phyloP scores from a whole-genome alignment of 2,797 vertebrate genomes.

The Cuniculus paca region DNA sequence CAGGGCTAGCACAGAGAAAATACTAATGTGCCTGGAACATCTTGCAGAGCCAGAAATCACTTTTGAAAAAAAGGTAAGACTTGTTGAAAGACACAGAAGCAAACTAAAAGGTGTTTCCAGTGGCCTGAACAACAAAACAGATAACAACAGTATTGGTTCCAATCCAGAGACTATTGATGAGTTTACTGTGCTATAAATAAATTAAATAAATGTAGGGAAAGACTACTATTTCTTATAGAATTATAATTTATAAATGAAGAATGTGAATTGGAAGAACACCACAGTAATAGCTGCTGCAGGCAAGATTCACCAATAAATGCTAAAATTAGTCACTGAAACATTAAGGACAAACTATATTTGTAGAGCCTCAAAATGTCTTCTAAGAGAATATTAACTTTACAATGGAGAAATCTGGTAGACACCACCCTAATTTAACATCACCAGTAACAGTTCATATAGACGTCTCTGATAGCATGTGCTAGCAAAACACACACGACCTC shows the following conservation, averaged over 20 bases:
- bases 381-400: not conserved
- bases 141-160: not conserved
- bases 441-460: not conserved
- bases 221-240: not conserved
- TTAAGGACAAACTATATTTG: constrained; percentile 23
- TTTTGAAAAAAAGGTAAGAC: not conserved
- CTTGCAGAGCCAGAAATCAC: not conserved
- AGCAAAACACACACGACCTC: not conserved
- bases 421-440: not conserved
- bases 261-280: not conserved
- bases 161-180: not conserved
- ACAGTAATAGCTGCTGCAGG: not conserved
- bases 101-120: not conserved
- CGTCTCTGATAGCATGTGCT: not conserved
- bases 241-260: constrained; percentile 10
- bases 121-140: not conserved
- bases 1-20: not conserved
- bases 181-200: not conserved
- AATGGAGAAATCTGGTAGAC: not conserved
- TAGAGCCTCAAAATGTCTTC: not conserved
- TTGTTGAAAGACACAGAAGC: not conserved
- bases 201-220: not conserved
- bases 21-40: too few species aligned
- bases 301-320: constrained; percentile 2
- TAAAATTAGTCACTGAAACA: not conserved